These are phyloP conservation scores for Pipra filicauda DNA, from an alignment of 2,113 vertebrate genomes.

Conservation along the genomic window DNA sequence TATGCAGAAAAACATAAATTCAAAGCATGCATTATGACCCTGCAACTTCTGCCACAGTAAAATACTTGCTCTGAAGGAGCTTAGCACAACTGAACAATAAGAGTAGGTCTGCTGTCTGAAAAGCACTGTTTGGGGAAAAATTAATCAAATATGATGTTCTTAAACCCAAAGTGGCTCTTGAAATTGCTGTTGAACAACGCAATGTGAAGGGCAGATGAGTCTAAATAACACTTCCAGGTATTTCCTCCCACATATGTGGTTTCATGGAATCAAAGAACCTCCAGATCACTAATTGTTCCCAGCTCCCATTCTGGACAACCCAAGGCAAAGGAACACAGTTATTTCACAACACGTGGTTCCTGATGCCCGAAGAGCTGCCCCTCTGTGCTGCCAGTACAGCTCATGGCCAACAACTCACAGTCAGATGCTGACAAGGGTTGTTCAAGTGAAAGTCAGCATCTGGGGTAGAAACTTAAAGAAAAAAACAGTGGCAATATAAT, in stretches of 20 bases:
- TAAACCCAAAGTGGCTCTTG: background rate
- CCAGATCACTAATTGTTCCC: background rate
- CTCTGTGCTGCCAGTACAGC: background rate
- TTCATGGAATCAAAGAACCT: background rate
- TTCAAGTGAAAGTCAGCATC: background rate
- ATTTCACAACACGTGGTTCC: background rate
- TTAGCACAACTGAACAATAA: background rate
- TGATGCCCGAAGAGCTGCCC: background rate
- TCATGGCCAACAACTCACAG: accelerated
- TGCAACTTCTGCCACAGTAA: background rate
- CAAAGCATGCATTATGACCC: background rate
- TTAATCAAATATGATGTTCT: constrained; percentile 20
- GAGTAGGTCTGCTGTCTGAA: constrained; percentile 2
- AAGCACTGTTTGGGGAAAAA: constrained; percentile 19
- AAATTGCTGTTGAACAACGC: constrained; percentile 18
- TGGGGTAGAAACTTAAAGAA: background rate
- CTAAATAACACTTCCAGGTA: background rate
- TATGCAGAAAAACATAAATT: background rate
- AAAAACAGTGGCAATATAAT: constrained; percentile 17
- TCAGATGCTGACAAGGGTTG: background rate
- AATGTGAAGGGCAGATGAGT: constrained; percentile 22
- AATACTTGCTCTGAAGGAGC: background rate
- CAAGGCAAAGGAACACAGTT: background rate
- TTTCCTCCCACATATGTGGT: background rate
- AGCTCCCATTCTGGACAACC: background rate